Evolutionary conservation across 2,797 vertebrate genomes (phyloP), one percentile per base, ranked within the genome.

Genomic region (Mionectes olivaceus): DNA sequence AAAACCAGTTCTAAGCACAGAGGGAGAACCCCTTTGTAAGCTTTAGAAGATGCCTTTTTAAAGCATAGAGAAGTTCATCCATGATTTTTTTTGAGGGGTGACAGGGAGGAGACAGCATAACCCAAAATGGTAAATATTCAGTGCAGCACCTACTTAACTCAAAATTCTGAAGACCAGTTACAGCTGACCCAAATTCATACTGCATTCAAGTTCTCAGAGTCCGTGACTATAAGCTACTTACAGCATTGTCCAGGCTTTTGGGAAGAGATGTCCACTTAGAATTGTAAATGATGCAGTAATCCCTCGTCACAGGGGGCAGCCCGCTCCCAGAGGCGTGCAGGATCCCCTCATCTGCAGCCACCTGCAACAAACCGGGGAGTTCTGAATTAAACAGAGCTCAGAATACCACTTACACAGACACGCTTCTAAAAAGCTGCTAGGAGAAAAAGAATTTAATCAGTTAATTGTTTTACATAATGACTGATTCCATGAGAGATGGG

Each of bases 281-380:
- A 93, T 99, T 99, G 96, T 99, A 98, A 14, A 98, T 96, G 24
- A 99, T 96, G 86, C 99, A 99, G 95, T 99, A 99, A 39, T 99
- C 98, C 94, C 95, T 98, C 5, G 96, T 74, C 21, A 32, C 50
- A 9, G 41, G 61, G 53, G 94, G 28, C 28, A 37, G 50, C 30
- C 74, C 98, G 85, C 91, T 92, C 61, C 94, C 95, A 80, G 98
- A 98, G 23, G 99, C 97, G 0, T 98, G 98, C 82, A 99, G 95
- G 87, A 99, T 96, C 5, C 98, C 99, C 91, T 99, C 98, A 87
- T 99, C 98, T 75, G 98, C 98, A 77, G 96, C 96, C 65, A 98
- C 96, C 99, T 99, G 97, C 73, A 67, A 93, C 5, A 93, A 82
- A 87, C 81, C 79, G 91, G 13, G 19, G 71, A 35, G 56, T 50